Evolutionary conservation across 2,797 vertebrate genomes (phyloP).

Genomic region (Serranus cabrilla): DNA sequence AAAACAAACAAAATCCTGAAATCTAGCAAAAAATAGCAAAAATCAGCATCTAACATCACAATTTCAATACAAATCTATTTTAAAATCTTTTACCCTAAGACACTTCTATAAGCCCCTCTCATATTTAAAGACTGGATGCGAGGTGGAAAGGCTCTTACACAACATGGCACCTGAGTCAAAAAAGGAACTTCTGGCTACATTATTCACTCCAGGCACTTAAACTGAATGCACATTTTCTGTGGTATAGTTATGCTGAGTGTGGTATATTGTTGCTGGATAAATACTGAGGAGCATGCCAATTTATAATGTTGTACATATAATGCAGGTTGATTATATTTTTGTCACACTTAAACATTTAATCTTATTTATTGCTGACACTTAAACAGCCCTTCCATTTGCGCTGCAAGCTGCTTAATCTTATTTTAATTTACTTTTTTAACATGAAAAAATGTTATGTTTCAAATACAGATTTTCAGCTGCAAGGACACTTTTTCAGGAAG

Average conservation of each 20-base stretch:
- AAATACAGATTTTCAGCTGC: not conserved
- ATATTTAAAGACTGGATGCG: not conserved
- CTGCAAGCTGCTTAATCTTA: not conserved
- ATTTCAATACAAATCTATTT: too few relatives aligned
- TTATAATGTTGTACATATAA: too few relatives aligned
- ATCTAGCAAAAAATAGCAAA: too few relatives aligned
- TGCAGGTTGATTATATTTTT: too few relatives aligned
- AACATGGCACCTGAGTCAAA: not conserved
- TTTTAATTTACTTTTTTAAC: not conserved
- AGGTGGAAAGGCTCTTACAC: not conserved
- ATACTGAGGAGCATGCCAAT: too few relatives aligned
- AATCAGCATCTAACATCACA: too few relatives aligned
- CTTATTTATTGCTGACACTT: not conserved
- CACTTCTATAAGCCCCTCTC: not conserved
- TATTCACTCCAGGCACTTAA: too few relatives aligned
- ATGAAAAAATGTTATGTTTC: not conserved
- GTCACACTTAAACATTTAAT: not conserved
- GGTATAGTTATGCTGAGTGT: too few relatives aligned
- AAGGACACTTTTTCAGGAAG: not conserved
- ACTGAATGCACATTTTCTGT: too few relatives aligned
- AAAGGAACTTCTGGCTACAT: not conserved
- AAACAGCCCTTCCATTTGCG: not conserved
- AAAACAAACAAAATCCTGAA: too few relatives aligned
- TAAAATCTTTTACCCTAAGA: not conserved
- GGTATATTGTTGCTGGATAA: too few relatives aligned